Conservation (phyloP, 2,888 invertebrate species). For the Adineta ricciae region DNA sequence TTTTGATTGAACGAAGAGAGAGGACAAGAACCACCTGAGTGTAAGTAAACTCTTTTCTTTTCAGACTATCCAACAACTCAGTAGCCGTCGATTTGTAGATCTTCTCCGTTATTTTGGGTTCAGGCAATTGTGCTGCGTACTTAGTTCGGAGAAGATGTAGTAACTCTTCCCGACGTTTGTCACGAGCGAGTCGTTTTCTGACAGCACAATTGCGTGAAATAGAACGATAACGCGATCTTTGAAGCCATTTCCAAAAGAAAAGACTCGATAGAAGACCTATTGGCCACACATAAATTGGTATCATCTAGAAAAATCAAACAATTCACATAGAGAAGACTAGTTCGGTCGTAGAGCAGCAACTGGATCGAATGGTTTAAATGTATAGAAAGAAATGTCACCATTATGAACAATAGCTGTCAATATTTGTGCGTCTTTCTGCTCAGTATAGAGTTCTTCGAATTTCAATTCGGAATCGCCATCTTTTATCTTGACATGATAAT, state of each 20-base stretch:
- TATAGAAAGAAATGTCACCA: neutral
- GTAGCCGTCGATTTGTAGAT: neutral
- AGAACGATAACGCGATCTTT: neutral
- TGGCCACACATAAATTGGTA: neutral
- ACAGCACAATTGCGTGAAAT: neutral
- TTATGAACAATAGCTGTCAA: neutral
- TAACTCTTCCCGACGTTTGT: neutral
- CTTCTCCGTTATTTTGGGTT: neutral
- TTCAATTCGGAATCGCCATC: neutral
- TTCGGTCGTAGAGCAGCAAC: neutral
- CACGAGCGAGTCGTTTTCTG: neutral
- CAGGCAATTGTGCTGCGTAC: neutral
- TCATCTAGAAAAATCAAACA: neutral
- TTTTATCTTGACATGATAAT: neutral
- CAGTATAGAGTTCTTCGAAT: neutral
- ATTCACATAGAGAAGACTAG: neutral
- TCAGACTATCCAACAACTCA: neutral
- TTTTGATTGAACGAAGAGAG: neutral
- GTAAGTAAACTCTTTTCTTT: neutral
- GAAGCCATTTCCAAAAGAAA: neutral
- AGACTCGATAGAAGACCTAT: neutral
- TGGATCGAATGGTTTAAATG: neutral
- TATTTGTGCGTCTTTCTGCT: neutral
- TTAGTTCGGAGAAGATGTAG: neutral
- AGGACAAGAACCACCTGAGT: neutral